Evolutionary conservation across 2,888 invertebrate genomes (phyloP).

Genomic region (Phyllotreta cruciferae): DNA sequence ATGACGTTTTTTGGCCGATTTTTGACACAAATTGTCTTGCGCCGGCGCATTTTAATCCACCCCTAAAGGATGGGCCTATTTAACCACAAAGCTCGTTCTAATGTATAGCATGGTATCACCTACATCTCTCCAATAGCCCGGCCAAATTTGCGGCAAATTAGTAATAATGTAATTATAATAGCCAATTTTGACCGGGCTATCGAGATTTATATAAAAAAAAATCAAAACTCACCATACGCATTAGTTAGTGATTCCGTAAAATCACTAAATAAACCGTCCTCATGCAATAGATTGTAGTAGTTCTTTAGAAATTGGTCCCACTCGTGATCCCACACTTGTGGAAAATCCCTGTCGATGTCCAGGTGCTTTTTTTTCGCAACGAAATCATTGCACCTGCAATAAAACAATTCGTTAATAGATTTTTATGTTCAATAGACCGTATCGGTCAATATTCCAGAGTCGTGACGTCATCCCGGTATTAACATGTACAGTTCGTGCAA

Average conservation of each 20-base stretch:
- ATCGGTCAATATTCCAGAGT: too few relatives aligned
- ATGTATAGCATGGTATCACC: too few relatives aligned
- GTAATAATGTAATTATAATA: background rate
- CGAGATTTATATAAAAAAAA: background rate
- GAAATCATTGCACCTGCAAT: conserved; percentile 72
- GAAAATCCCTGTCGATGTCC: conserved; percentile 70
- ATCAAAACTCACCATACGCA: conserved; percentile 32
- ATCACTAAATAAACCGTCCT: conserved; percentile 59
- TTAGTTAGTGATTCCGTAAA: conserved; percentile 36
- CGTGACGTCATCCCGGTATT: too few relatives aligned
- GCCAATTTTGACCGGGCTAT: too few relatives aligned
- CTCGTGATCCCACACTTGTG: conserved; percentile 77
- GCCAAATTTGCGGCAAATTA: background rate
- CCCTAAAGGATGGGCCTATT: too few relatives aligned
- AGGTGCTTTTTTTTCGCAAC: conserved; percentile 78
- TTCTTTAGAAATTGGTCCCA: conserved; percentile 87
- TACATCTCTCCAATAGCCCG: too few relatives aligned
- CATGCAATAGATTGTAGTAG: conserved; percentile 72
- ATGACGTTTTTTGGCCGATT: too few relatives aligned
- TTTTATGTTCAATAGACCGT: too few relatives aligned
- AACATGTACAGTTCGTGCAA: too few relatives aligned
- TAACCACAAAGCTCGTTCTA: too few relatives aligned
- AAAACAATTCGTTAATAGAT: conserved; percentile 1
- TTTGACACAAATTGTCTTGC: too few relatives aligned
- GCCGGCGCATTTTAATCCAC: too few relatives aligned